A percentile compares a stretch with the other conserved stretches of the same genome.
Evolutionary conservation across 2,113 vertebrate species (phyloP).

Genomic region (Nothoprocta perdicaria): DNA sequence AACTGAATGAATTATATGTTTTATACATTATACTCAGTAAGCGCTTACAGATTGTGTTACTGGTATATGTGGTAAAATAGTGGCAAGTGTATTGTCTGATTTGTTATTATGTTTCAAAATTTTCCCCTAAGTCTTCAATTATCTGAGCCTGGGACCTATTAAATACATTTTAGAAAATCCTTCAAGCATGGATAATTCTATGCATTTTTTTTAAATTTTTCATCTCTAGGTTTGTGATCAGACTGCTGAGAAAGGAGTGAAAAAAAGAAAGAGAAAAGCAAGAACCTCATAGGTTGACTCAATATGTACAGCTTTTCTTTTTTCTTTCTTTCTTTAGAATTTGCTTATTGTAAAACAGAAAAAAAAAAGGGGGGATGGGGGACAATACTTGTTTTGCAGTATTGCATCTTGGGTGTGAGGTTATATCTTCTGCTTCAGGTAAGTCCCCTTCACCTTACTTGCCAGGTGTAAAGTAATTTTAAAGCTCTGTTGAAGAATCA

Average conservation of each 20-base stretch:
- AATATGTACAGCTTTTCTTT: background rate
- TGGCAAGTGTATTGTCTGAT: background rate
- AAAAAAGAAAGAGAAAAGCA: background rate
- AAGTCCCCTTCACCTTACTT: background rate
- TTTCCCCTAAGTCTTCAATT: background rate
- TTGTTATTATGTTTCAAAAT: background rate
- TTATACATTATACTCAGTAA: background rate
- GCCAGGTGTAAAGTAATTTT: no score
- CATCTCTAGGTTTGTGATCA: background rate
- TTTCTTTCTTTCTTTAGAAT: background rate
- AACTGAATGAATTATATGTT: background rate
- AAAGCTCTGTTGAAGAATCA: no score
- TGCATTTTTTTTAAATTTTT: background rate
- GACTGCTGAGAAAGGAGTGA: background rate
- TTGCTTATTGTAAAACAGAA: background rate
- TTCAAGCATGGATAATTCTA: background rate
- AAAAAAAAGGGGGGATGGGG: no score
- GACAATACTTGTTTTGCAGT: background rate
- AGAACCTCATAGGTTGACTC: background rate
- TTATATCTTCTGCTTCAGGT: background rate
- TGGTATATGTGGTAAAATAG: background rate
- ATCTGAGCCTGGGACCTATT: background rate
- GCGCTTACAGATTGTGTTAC: background rate
- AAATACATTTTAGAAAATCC: background rate
- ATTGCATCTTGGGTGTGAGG: background rate